Base-by-base conservation (phyloP, 1,140 invertebrate genomes). In the Phocides pigmalion region DNA sequence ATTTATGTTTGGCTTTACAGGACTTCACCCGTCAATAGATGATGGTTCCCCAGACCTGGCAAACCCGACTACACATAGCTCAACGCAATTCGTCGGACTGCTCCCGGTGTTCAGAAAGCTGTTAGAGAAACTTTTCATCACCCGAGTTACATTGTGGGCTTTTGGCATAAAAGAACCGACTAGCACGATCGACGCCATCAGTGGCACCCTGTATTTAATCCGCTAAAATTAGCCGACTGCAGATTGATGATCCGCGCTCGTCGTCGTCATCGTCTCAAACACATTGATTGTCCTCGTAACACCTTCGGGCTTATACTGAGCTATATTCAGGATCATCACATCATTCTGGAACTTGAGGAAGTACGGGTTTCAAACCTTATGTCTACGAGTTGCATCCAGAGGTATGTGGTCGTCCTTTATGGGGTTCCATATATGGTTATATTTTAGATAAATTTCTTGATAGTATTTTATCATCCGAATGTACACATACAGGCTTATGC, bases 221-320 rank as follows among this genome's bases (percentile, higher is more conserved):
- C 58, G 37, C 25, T 0, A 69, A 47, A 25, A 3, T 11, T 0
- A 20, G 28, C 0, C 22, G 22, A 11, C 11, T 54, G 1, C 63
- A 47, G 72, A 67, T 0, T 78, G 72, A 70, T 78, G 70, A 72
- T 70, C 70, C 0, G 61, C 62, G 0, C 8, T 75, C n/a, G n/a
- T n/a, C n/a, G n/a, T 0, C 22, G 68, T 1, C 17, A 67, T 2
- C 35, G 67, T 20, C 39, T 78, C 0, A 12, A 16, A 25, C 6
- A 67, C 1, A 54, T 47, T 0, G 32, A 59, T 0, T 74, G 68
- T 4, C 74, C 74, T 0, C 22, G 22, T 3, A 76, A 76, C 25
- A 46, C 72, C 1, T 72, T 39, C 20, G 19, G 39, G 0, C 32
- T 76, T 3, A 42, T 72, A 0, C 8, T n/a, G 0, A 51, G 8